These are phyloP conservation scores for Mythimna ferrago DNA, from an alignment of 2,888 invertebrate species.

Conservation along the genomic window DNA sequence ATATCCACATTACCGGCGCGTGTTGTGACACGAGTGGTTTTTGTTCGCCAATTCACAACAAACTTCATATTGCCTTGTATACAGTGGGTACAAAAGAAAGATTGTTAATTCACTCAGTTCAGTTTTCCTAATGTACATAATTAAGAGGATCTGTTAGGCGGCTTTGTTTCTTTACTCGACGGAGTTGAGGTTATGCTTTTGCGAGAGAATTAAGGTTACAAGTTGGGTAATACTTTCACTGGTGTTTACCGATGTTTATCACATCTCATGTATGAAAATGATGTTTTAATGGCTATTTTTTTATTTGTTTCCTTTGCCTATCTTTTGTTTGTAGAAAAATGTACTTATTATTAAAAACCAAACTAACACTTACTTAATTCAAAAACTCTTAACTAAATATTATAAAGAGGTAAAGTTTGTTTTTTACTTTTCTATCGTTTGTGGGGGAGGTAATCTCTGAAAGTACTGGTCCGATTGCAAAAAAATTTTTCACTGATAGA, in stretches of 20 bases:
- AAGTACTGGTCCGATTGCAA: too few relatives aligned
- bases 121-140: slow-evolving; percentile 59
- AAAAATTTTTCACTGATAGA: too few relatives aligned
- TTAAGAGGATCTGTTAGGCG: slow-evolving; percentile 42
- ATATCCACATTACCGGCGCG: slow-evolving; percentile 26
- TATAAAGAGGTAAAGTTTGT: too few relatives aligned
- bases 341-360: too few relatives aligned
- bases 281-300: too few relatives aligned
- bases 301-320: too few relatives aligned
- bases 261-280: too few relatives aligned
- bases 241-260: background rate
- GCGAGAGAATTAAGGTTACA: slow-evolving; percentile 25
- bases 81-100: slow-evolving; percentile 55
- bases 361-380: too few relatives aligned
- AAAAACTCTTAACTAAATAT: too few relatives aligned
- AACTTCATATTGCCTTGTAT: slow-evolving; percentile 49
- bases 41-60: slow-evolving; percentile 46
- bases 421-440: too few relatives aligned
- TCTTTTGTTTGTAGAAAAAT: too few relatives aligned
- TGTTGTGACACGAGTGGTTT: slow-evolving; percentile 44
- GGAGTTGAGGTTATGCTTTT: slow-evolving; percentile 33
- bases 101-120: slow-evolving; percentile 56
- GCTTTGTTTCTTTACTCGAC: slow-evolving; percentile 50
- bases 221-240: slow-evolving; percentile 17
- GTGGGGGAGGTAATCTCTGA: too few relatives aligned